A percentile compares a stretch with the other conserved stretches of the same genome.
Conservation (phyloP, 2,888 invertebrate genomes). For the Apocheima hispidaria region DNA sequence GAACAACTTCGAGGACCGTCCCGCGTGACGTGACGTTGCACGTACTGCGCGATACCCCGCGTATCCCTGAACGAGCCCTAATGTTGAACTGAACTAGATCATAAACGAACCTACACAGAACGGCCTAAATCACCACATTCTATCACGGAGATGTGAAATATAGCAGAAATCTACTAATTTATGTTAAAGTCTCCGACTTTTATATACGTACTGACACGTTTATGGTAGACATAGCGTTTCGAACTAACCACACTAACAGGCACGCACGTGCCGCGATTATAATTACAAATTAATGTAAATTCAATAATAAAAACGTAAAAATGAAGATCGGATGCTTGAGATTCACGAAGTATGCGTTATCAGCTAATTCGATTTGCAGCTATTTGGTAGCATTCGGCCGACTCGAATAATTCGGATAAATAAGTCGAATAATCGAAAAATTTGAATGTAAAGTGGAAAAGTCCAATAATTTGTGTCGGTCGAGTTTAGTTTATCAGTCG, state of each 20-base stretch:
- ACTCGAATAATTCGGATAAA: conserved; percentile 9
- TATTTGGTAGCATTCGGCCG: conserved; percentile 15
- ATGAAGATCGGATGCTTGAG: conserved; percentile 1
- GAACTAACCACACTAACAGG: conserved; percentile 9
- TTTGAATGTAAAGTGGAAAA: conserved; percentile 11
- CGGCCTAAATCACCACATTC: conserved; percentile 24
- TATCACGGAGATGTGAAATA: conserved; percentile 41
- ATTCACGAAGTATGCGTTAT: conserved; percentile 20
- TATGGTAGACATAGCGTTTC: conserved; percentile 33
- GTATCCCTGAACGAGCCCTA: no score
- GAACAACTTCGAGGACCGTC: no score
- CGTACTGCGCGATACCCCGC: no score
- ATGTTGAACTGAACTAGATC: background rate
- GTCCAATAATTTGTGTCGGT: background rate
- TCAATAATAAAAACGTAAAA: conserved; percentile 42
- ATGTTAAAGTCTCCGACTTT: conserved; percentile 39
- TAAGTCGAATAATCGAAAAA: conserved; percentile 10
- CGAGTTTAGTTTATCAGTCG: conserved; percentile 8
- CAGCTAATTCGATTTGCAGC: conserved; percentile 25
- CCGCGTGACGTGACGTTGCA: no score
- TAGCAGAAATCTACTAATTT: conserved; percentile 43
- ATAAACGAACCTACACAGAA: conserved; percentile 18
- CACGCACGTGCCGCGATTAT: conserved; percentile 43
- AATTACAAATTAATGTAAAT: conserved; percentile 47
- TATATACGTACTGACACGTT: conserved; percentile 37